phyloP scores from a whole-genome alignment of 1,140 invertebrate species.

The Lutraria rhynchaena region DNA sequence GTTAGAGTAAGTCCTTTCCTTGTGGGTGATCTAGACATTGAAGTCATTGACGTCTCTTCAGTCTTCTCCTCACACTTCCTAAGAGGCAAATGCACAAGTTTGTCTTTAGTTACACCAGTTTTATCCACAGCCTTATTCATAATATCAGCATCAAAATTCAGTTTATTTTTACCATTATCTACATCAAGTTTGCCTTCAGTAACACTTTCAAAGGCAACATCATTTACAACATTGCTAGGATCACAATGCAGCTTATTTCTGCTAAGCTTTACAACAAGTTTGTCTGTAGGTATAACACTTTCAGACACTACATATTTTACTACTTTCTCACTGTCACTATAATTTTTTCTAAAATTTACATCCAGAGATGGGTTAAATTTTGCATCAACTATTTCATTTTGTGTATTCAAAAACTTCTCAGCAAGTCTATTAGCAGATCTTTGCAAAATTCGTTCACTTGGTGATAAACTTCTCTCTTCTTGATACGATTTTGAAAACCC shows the following conservation, averaged over 20 bases:
- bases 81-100: conserved; percentile 1
- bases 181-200: no score
- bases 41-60: background rate
- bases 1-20: background rate
- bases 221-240: no score
- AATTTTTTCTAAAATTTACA: no score
- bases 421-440: background rate
- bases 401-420: background rate
- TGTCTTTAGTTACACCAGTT: background rate
- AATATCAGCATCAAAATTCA: background rate
- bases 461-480: conserved; percentile 27
- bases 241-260: no score
- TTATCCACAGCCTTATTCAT: background rate
- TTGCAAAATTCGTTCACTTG: conserved; percentile 48
- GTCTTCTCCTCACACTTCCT: background rate
- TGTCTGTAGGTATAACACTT: no score
- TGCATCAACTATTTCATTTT: no score
- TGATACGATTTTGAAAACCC: background rate
- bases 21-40: background rate
- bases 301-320: no score
- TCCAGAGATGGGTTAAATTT: no score
- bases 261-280: no score
- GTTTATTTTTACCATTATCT: background rate
- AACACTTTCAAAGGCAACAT: no score
- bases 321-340: no score